Percentiles rank a stretch among this genome's conserved stretches.
These are phyloP conservation scores for Benthosema pterotum DNA, from an alignment of 2,797 vertebrate species.

Conservation along the genomic window DNA sequence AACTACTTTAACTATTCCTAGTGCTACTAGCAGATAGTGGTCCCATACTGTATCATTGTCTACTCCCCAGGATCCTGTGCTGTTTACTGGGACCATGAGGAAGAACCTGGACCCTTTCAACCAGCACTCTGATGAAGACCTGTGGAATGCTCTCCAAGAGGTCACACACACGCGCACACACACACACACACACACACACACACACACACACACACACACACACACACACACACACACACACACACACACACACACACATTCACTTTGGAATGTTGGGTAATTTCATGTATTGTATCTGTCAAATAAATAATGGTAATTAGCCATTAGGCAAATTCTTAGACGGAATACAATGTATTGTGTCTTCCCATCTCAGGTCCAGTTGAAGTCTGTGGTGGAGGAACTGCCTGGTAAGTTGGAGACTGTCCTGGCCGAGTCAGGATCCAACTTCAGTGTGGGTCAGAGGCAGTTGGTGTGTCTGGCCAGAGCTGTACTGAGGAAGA, in stretches of 20 bases:
- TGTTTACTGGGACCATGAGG: constrained; percentile 93
- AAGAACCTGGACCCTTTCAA: constrained; percentile 94
- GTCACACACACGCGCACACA: constrained; percentile 69
- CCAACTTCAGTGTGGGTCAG: constrained; percentile 96
- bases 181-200: too few relatives aligned
- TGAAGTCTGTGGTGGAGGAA: constrained; percentile 89
- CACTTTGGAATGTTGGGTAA: too few relatives aligned
- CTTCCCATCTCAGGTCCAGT: constrained; percentile 85
- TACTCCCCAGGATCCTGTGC: constrained; percentile 85
- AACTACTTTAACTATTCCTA: too few relatives aligned
- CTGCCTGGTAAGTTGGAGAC: constrained; percentile 90
- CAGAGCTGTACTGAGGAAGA: constrained; percentile 92
- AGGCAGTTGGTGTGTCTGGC: constrained; percentile 94
- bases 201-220: too few relatives aligned
- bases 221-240: too few relatives aligned
- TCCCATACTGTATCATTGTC: neutral
- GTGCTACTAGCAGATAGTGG: too few relatives aligned
- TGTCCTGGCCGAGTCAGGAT: constrained; percentile 91
- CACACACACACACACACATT: too few relatives aligned
- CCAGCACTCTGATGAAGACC: constrained; percentile 86
- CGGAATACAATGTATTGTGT: neutral
- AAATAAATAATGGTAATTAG: too few relatives aligned
- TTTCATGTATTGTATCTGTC: too few relatives aligned
- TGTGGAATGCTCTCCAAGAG: constrained; percentile 91
- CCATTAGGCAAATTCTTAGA: too few relatives aligned